Evolutionary conservation across 2,888 invertebrate species (phyloP), one percentile per base, ranked within the genome.

Genomic region (Mellilla xanthometata): DNA sequence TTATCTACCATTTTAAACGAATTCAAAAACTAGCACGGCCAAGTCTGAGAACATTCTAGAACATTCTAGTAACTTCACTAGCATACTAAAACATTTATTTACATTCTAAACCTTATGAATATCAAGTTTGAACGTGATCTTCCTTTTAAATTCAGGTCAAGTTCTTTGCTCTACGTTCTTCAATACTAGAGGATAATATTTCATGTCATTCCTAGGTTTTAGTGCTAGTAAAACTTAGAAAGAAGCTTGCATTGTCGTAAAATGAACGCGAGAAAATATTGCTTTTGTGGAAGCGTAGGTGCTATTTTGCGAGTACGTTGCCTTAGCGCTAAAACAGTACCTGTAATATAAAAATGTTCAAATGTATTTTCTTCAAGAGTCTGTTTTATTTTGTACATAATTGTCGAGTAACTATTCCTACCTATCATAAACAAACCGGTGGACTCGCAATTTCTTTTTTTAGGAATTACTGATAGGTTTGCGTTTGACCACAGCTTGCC

Each of bases 61-160:
- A 9, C 28, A 19, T 7, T 3, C 32, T 11, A 32, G 27, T 19
- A 27, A 22, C 19, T 12, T 1, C 11, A 0, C 36, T 35, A 28
- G 36, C 28, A 36, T 36, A 36, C 36, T 28, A 36, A 36, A 28
- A 11, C 36, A 26, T 36, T 36, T 36, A 36, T 36, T 36, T 36
- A 28, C 36, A 36, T 36, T 28, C 28, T 12, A 19, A 36, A 29
- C 36, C 12, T 19, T 7, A 27, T 28, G 36, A 36, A 36, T 28
- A 36, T 28, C 28, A 31, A 31, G 31, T 39, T 24, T 31, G 31
- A 15, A 39, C 31, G 39, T 31, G 31, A 11, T 15, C 9, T 31
- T 39, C 9, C n/a, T 39, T 32, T 31, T 31, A 32, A 31, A 39
- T 39, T 31, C 47, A 55, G 58, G 58, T 56, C 58, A 60, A 51